Conservation (phyloP, 2,797 vertebrate species). For the Anguilla pacifica region DNA sequence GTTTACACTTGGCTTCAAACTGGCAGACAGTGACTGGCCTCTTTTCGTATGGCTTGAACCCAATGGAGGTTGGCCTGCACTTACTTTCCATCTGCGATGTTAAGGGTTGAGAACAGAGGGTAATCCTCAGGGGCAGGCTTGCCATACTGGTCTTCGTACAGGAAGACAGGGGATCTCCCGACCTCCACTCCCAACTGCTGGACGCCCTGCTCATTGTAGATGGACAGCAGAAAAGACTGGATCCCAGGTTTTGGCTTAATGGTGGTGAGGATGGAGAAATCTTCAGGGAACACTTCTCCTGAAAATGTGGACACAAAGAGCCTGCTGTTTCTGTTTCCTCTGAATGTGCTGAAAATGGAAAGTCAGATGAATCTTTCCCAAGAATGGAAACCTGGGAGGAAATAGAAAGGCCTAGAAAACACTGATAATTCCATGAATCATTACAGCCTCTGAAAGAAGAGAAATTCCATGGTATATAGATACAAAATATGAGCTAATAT, state of each 20-base stretch:
- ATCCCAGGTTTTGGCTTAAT: constrained; percentile 88
- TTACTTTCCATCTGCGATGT: constrained; percentile 95
- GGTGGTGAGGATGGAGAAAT: constrained; percentile 96
- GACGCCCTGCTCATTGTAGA: constrained; percentile 89
- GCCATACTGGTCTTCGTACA: constrained; percentile 93
- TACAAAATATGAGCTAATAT: background rate
- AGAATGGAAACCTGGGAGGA: background rate
- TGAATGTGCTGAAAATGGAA: background rate
- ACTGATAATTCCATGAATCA: background rate
- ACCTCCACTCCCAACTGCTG: constrained; percentile 94
- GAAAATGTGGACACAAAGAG: constrained; percentile 27
- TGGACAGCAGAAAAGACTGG: constrained; percentile 92
- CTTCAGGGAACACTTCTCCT: constrained; percentile 91
- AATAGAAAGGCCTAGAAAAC: background rate
- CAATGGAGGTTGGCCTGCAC: constrained; percentile 53
- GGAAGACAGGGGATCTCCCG: constrained; percentile 91
- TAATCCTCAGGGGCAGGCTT: constrained; percentile 92
- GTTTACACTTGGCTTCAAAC: background rate
- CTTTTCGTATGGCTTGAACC: background rate
- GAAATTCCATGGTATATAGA: background rate
- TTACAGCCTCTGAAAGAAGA: background rate
- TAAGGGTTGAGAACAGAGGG: constrained; percentile 88
- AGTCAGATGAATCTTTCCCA: background rate
- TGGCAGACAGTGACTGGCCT: background rate
- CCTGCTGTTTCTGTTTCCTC: background rate